A percentile compares a stretch with the other conserved stretches of the same genome.
phyloP scores from a whole-genome alignment of 2,113 vertebrate species.

The Tetrax tetrax region DNA sequence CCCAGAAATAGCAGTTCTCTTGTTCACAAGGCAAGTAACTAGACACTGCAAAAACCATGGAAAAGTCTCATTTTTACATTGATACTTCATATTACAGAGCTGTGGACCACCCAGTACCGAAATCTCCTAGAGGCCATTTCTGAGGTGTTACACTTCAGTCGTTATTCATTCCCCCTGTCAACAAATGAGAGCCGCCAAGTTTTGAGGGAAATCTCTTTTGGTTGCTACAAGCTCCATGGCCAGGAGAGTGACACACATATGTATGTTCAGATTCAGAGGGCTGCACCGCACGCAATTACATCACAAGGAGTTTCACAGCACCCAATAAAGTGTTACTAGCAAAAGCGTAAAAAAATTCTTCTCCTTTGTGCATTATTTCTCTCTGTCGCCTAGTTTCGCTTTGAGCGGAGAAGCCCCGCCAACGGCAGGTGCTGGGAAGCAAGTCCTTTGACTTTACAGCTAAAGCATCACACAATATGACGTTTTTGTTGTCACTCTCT shows the following conservation, averaged over 20 bases:
- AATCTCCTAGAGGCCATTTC: not conserved
- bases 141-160: not conserved
- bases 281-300: not conserved
- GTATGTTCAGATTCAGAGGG: fast-evolving
- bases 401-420: fast-evolving
- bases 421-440: not conserved
- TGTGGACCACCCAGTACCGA: not conserved
- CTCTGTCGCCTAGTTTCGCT: not conserved
- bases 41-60: not conserved
- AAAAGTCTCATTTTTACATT: fast-evolving
- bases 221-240: not conserved
- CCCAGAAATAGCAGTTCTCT: not conserved
- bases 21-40: not conserved
- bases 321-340: not conserved
- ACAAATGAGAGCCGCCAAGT: fast-evolving
- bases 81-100: not conserved
- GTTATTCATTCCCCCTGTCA: not conserved
- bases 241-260: fast-evolving
- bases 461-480: not conserved
- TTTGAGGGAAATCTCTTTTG: not conserved
- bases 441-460: not conserved
- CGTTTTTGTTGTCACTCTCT: not conserved
- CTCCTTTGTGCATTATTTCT: not conserved
- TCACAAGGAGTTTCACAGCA: not conserved
- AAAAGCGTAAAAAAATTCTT: not conserved